phyloP scores from a whole-genome alignment of 2,797 vertebrate species.

The Echiichthys vipera region DNA sequence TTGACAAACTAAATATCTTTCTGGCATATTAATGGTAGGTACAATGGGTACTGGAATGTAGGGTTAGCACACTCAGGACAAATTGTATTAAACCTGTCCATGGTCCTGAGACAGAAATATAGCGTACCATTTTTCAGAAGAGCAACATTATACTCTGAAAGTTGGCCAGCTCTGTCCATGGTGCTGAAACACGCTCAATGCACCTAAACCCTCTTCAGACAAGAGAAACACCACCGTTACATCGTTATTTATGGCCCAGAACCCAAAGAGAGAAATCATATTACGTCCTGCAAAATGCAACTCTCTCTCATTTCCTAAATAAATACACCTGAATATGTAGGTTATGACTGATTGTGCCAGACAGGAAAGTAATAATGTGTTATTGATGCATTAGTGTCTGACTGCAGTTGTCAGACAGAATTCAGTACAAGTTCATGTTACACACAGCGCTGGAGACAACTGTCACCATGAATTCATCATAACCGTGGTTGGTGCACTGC shows the following conservation, averaged over 20 bases:
- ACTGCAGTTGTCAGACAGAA: constrained; percentile 72
- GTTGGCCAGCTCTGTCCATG: neutral
- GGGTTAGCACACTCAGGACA: no score
- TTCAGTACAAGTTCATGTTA: constrained; percentile 54
- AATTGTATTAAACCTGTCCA: no score
- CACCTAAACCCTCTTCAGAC: neutral
- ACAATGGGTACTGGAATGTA: no score
- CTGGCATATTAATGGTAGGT: no score
- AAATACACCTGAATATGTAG: constrained; percentile 57
- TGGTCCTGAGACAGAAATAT: no score
- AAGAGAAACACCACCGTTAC: neutral
- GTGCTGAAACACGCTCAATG: constrained; percentile 15
- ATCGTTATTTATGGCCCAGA: neutral
- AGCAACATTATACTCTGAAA: no score
- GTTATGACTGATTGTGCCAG: constrained; percentile 58
- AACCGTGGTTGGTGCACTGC: constrained; percentile 43
- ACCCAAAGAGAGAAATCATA: neutral
- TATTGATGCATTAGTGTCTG: constrained; percentile 74
- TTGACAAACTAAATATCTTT: no score
- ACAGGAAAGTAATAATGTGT: constrained; percentile 69
- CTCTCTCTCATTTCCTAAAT: constrained; percentile 40
- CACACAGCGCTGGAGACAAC: constrained; percentile 68
- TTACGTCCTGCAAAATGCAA: constrained; percentile 7
- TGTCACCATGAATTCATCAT: constrained; percentile 78
- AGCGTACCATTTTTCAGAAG: no score